These are phyloP conservation scores for Agrochola litura DNA, from an alignment of 2,888 invertebrate species.

Conservation along the genomic window DNA sequence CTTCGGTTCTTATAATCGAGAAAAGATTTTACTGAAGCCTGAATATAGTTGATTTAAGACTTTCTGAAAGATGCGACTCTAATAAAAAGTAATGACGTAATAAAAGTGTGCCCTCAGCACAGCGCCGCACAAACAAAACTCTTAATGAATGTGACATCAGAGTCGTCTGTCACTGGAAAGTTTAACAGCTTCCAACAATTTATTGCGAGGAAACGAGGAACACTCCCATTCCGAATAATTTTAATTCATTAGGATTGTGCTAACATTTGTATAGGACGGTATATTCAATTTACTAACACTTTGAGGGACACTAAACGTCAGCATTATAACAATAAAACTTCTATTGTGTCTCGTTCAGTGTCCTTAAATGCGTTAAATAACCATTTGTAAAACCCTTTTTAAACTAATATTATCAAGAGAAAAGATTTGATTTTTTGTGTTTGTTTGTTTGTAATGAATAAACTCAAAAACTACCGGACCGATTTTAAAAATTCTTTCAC, in stretches of 20 bases:
- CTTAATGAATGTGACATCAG: slow-evolving; percentile 38
- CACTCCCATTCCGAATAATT: slow-evolving; percentile 19
- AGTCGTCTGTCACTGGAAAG: slow-evolving; percentile 14
- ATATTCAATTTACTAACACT: slow-evolving; percentile 17
- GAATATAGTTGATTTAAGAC: neutral
- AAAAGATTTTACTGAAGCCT: neutral
- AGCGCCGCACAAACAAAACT: slow-evolving; percentile 13
- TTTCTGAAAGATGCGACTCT: neutral
- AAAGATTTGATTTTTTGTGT: too few relatives aligned
- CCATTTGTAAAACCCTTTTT: neutral
- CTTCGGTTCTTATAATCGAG: too few relatives aligned
- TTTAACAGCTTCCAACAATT: slow-evolving; percentile 38
- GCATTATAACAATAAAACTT: too few relatives aligned
- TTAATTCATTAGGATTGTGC: slow-evolving; percentile 30
- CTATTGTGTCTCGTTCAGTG: too few relatives aligned
- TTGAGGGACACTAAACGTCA: too few relatives aligned
- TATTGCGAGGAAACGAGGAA: slow-evolving; percentile 28
- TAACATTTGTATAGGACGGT: slow-evolving; percentile 22
- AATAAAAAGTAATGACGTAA: slow-evolving; percentile 39
- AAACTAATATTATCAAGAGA: too few relatives aligned
- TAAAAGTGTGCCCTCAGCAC: slow-evolving; percentile 28
- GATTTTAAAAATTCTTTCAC: too few relatives aligned
- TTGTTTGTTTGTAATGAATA: too few relatives aligned
- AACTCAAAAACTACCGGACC: too few relatives aligned
- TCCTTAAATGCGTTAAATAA: too few relatives aligned